Conservation (phyloP, 2,888 invertebrate species). For the Eulithis prunata region DNA sequence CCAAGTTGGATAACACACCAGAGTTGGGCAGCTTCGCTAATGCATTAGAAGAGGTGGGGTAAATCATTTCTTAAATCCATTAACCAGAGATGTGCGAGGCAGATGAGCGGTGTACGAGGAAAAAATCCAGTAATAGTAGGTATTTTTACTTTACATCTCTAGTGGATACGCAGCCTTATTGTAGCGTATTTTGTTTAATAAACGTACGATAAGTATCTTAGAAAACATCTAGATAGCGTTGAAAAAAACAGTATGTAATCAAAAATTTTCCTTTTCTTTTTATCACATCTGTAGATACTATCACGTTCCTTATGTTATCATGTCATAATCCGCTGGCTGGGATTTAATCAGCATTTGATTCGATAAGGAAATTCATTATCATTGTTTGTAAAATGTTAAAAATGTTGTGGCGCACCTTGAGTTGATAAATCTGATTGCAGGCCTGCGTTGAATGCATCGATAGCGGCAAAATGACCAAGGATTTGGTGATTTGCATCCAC, state of each 20-base stretch:
- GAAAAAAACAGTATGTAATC: too few species aligned
- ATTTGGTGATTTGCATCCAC: conserved; percentile 94
- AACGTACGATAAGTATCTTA: too few species aligned
- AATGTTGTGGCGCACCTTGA: not conserved
- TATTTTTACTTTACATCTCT: too few species aligned
- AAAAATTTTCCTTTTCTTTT: too few species aligned
- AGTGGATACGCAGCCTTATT: not conserved
- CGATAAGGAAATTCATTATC: not conserved
- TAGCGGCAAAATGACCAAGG: conserved; percentile 94
- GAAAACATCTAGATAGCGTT: too few species aligned
- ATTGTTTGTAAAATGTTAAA: not conserved
- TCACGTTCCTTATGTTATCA: not conserved
- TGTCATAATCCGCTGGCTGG: not conserved
- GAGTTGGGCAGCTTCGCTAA: conserved; percentile 89
- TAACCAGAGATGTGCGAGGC: too few species aligned
- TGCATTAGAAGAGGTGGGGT: conserved; percentile 86
- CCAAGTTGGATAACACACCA: conserved; percentile 90
- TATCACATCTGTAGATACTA: too few species aligned
- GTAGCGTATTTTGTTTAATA: not conserved
- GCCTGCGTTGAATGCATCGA: conserved; percentile 94
- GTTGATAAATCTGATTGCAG: conserved; percentile 51
- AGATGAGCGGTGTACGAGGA: too few species aligned
- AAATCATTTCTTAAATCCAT: not conserved
- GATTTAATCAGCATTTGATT: not conserved
- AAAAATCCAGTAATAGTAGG: too few species aligned